A percentile compares a stretch with the other conserved stretches of the same genome.
These are phyloP conservation scores for Crambe crambe DNA, from an alignment of 37 sponge, comb jelly and placozoan genomes.

Conservation along the genomic window DNA sequence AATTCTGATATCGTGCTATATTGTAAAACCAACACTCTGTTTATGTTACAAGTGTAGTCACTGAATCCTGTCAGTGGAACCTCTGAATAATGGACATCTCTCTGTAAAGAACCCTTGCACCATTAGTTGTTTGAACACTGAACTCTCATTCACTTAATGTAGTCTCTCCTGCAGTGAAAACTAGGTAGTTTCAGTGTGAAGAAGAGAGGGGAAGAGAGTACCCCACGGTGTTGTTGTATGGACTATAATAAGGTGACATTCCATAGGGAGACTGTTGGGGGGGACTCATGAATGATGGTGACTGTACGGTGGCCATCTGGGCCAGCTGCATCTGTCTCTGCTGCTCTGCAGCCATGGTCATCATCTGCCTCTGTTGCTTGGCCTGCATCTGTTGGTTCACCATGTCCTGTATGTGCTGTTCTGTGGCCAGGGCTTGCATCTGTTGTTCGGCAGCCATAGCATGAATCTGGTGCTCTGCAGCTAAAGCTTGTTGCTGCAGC, in stretches of 20 bases:
- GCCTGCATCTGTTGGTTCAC: slow-evolving; percentile 47
- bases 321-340: slow-evolving; percentile 43
- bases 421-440: slow-evolving; percentile 41
- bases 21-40: too few species aligned
- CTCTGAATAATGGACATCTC: too few species aligned
- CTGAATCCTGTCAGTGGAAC: too few species aligned
- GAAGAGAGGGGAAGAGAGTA: too few species aligned
- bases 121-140: too few species aligned
- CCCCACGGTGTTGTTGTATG: not conserved
- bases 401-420: slow-evolving; percentile 52
- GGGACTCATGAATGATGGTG: slow-evolving; percentile 1
- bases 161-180: too few species aligned
- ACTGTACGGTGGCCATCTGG: slow-evolving; percentile 27
- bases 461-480: slow-evolving; percentile 56
- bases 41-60: too few species aligned
- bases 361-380: slow-evolving; percentile 60
- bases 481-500: slow-evolving; percentile 40
- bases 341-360: too few species aligned
- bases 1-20: too few species aligned
- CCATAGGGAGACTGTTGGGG: not conserved
- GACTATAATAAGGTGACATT: not conserved
- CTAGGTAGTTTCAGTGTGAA: too few species aligned
- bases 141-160: too few species aligned
- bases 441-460: slow-evolving; percentile 46
- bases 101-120: too few species aligned